A percentile compares a stretch with the other conserved stretches of the same genome.
Evolutionary conservation across 2,888 invertebrate species (phyloP).

Genomic region (Drosophila subsilvestris): DNA sequence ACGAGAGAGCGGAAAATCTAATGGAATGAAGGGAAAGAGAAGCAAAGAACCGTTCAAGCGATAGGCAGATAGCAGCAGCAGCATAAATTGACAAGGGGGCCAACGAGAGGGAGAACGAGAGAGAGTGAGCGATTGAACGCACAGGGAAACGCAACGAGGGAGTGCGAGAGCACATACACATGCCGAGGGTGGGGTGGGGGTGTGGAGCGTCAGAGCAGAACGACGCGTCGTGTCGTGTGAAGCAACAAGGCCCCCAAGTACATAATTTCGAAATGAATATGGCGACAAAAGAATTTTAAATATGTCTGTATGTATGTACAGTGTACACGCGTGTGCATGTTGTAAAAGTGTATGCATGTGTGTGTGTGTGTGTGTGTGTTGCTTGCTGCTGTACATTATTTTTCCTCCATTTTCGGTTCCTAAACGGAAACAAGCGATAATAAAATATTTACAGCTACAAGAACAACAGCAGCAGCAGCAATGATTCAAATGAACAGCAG

Average conservation of each 20-base stretch:
- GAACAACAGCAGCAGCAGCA: conserved; percentile 29
- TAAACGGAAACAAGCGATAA: conserved; percentile 78
- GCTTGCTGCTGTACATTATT: conserved; percentile 38
- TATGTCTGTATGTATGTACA: conserved; percentile 50
- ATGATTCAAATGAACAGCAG: conserved; percentile 55
- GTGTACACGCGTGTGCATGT: conserved; percentile 18
- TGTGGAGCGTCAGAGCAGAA: conserved; percentile 1
- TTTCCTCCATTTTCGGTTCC: conserved; percentile 70
- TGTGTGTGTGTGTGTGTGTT: too few species aligned
- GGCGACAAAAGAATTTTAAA: conserved; percentile 75
- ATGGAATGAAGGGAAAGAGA: conserved; percentile 10
- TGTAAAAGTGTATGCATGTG: conserved; percentile 2
- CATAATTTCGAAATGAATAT: conserved; percentile 74
- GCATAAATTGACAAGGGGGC: conserved; percentile 59
- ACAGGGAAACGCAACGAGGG: neutral
- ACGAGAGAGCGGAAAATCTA: conserved; percentile 16
- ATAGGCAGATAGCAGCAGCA: conserved; percentile 52
- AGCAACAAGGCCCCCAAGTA: conserved; percentile 73
- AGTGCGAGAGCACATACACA: neutral
- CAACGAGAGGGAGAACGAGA: conserved; percentile 11
- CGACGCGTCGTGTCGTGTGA: conserved; percentile 63
- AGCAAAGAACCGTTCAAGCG: conserved; percentile 14
- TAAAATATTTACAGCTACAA: conserved; percentile 73
- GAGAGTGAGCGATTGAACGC: conserved; percentile 6
- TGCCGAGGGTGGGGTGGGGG: neutral